Conservation (phyloP, 53 echinoderm and acorn worm genomes). For the Apostichopus leukothele region DNA sequence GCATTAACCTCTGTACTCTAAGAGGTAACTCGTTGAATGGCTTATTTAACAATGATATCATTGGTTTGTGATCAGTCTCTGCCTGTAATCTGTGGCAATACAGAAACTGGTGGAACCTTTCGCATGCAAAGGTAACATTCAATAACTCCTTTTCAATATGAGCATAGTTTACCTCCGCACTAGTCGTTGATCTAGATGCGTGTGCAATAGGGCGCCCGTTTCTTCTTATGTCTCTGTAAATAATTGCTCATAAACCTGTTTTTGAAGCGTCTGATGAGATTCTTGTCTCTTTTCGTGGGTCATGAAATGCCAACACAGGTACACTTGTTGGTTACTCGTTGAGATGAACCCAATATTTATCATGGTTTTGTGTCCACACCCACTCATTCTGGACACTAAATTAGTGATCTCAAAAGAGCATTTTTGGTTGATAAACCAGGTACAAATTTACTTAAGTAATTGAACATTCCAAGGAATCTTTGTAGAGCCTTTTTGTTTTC, state of each 20-base stretch:
- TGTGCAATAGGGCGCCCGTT: no score
- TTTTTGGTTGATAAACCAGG: slow-evolving; percentile 55
- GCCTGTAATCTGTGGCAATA: not conserved
- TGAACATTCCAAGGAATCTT: slow-evolving; percentile 61
- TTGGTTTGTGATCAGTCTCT: no score
- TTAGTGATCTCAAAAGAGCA: slow-evolving; percentile 44
- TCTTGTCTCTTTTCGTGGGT: slow-evolving; percentile 48
- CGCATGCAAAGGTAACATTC: slow-evolving; percentile 48
- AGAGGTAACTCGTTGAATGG: no score
- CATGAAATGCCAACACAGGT: slow-evolving; percentile 56
- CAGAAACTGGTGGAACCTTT: slow-evolving; percentile 58
- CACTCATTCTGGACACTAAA: slow-evolving; percentile 54
- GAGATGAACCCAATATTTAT: slow-evolving; percentile 43
- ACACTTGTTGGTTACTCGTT: slow-evolving; percentile 17
- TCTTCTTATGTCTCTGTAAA: slow-evolving; percentile 46
- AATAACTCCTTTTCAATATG: slow-evolving; percentile 63
- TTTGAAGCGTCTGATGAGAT: slow-evolving; percentile 64
- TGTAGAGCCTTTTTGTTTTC: slow-evolving; percentile 49
- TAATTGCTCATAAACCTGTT: slow-evolving; percentile 51
- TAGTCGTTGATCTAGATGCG: slow-evolving; percentile 55
- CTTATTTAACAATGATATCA: no score
- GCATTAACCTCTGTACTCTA: no score
- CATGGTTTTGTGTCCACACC: slow-evolving; percentile 52
- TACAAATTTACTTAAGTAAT: slow-evolving; percentile 57
- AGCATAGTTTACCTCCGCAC: slow-evolving; percentile 47